A percentile compares a stretch with the other conserved stretches of the same genome.
phyloP scores from a whole-genome alignment of 1,140 invertebrate species.

The Rhopalosiphum padi region DNA sequence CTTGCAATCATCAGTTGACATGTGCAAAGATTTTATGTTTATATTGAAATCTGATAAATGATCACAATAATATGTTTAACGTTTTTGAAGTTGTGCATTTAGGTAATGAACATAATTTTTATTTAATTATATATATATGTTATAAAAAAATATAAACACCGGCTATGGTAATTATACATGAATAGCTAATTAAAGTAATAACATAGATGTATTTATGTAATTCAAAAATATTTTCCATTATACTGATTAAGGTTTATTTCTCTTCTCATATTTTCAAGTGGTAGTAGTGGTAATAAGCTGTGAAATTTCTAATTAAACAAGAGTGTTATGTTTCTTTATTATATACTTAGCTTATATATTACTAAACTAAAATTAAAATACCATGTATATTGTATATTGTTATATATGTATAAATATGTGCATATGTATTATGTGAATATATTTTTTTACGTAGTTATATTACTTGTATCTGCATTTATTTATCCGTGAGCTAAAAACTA shows the following conservation, averaged over 20 bases:
- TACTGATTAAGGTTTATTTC: background rate
- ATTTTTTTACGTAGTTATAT: background rate
- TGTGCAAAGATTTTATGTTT: background rate
- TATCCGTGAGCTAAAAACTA: too few species aligned
- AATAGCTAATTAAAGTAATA: background rate
- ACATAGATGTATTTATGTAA: background rate
- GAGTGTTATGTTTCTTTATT: background rate
- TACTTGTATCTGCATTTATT: background rate
- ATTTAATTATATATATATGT: background rate
- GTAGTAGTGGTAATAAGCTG: background rate
- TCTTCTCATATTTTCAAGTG: background rate
- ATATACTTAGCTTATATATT: background rate
- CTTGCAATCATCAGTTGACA: background rate
- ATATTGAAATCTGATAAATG: background rate
- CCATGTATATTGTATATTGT: background rate
- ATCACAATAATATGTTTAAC: background rate
- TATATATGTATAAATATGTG: background rate
- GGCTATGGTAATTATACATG: background rate
- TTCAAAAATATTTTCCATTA: background rate
- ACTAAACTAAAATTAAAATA: background rate
- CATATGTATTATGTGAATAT: background rate
- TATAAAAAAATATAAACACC: background rate
- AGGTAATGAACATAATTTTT: background rate
- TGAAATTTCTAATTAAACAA: background rate
- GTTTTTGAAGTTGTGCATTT: background rate